Conservation (phyloP, 2,888 invertebrate genomes). For the Drosophila nr. fundita region DNA sequence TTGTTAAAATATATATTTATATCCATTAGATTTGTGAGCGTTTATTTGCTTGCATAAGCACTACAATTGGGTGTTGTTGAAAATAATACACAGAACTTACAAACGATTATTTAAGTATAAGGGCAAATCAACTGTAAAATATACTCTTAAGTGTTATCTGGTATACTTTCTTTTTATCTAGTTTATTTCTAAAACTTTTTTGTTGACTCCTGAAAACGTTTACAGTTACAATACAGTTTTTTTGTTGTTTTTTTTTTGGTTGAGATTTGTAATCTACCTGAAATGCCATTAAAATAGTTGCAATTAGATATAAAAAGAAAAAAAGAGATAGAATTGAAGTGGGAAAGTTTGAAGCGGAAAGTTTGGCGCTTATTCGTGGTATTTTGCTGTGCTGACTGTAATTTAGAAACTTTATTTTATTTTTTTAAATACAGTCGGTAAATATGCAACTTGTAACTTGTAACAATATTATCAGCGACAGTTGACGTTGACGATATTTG, state of each 20-base stretch:
- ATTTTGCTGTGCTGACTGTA: slow-evolving; percentile 22
- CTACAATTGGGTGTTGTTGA: background rate
- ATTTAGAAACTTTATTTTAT: slow-evolving; percentile 42
- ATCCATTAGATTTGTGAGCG: background rate
- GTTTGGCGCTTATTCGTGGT: slow-evolving; percentile 15
- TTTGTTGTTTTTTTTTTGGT: background rate
- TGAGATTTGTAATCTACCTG: slow-evolving; percentile 24
- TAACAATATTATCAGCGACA: slow-evolving; percentile 50
- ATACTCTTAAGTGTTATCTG: background rate
- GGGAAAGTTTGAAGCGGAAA: slow-evolving; percentile 30
- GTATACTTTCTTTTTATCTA: background rate
- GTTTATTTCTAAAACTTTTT: slow-evolving; percentile 9
- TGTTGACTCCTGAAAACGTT: slow-evolving; percentile 17
- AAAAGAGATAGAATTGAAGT: background rate
- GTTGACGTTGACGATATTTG: slow-evolving; percentile 25
- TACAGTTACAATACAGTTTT: slow-evolving; percentile 13
- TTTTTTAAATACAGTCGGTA: slow-evolving; percentile 39
- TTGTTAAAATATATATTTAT: background rate
- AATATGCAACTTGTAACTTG: slow-evolving; percentile 59
- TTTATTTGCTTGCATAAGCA: background rate
- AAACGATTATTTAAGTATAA: background rate
- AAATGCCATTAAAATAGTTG: slow-evolving; percentile 17
- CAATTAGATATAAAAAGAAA: background rate
- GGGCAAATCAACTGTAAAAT: background rate
- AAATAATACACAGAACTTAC: background rate